Base-by-base conservation (phyloP, 2,797 vertebrate species). In the Crax fasciolata region DNA sequence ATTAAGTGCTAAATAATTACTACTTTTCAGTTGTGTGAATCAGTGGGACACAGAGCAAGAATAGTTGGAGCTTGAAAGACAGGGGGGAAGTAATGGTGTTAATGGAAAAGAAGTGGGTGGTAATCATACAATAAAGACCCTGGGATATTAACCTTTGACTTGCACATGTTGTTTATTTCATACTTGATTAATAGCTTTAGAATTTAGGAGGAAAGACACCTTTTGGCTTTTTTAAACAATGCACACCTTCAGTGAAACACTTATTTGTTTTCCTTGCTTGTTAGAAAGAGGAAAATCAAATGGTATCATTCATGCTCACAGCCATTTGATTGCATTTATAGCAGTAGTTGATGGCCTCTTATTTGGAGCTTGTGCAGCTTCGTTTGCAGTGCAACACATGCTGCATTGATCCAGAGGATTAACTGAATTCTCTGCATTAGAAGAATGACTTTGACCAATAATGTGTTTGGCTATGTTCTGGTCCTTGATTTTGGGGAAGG, bases 21-120 rank as follows among this genome's bases (percentile, higher is more conserved):
- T 97, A 59, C 61, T 97, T 88, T 97, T 93, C 41, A 58, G 72
- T 72, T 88, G n/a, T 68, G 28, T 81, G 89, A 90, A 86, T 95
- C 70, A 16, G 38, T 86, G 71, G 85, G 73, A 82, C 57, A 62
- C 59, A 58, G 95, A 85, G 73, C 95, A 94, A 85, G 84, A 73
- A 65, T 58, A 67, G 68, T 89, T 78, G 35, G 61, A 57, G 55
- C 84, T 83, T 92, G 91, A 92, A 97, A 95, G 92, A 92, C 61
- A n/a, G 77, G 46, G 76, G 81, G 80, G 54, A 96, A 65, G 55
- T 93, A 83, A 91, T 94, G 73, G 79, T 67, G 77, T 89, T 97
- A 95, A 98, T 96, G 96, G 94, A 96, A 97, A 93, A 92, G 82
- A 96, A 94, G 92, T 96, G 89, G 92, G 96, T 97, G 92, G 95